Base-by-base conservation (phyloP, 2,797 vertebrate species). In the Acanthurus leucopareius region DNA sequence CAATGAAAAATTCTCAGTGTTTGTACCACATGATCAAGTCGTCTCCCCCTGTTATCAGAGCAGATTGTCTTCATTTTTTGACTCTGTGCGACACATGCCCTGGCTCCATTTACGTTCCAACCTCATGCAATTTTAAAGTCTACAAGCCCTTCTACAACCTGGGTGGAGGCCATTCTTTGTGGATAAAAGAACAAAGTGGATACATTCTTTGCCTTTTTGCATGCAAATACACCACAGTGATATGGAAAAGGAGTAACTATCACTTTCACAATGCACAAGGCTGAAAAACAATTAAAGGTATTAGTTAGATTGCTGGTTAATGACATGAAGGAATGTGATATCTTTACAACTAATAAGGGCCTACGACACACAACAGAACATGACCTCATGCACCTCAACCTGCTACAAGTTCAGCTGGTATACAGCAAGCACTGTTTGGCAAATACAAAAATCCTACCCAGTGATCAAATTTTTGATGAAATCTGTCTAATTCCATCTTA, bases 211-310 rank as follows among this genome's bases (percentile, higher is more conserved):
- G 42, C 58, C 28, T 60, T 65, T 80, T 63, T 66, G 70, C 87
- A 88, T 89, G 84, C 80, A 88, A 63, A 58, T 57, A 78, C 44
- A 79, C 49, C 73, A 86, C 72, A 79, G 67, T 75, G 75, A 86
- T 49, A 35, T 40, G 66, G 54, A 58, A 80, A 76, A 35, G n/a
- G 19, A 66, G 73, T 5, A 62, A 75, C 19, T 28, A 48, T 8
- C 52, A 59, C 54, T 69, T 75, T 62, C 10, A 75, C 62, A 72
- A 72, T 4, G 1, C 22, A 60, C 59, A 38, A 57, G 54, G 59
- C 62, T 6, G 13, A 10, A 77, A 70, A 10, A 56, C 14, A 1
- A 32, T 53, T 58, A 71, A 81, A 73, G 52, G 60, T 45, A 48
- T 38, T n/a, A 14, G 15, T 25, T 25, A 25, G 25, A 25, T 64